These are phyloP conservation scores for Drosophila siamana DNA, from an alignment of 2,888 invertebrate genomes.

Conservation along the genomic window DNA sequence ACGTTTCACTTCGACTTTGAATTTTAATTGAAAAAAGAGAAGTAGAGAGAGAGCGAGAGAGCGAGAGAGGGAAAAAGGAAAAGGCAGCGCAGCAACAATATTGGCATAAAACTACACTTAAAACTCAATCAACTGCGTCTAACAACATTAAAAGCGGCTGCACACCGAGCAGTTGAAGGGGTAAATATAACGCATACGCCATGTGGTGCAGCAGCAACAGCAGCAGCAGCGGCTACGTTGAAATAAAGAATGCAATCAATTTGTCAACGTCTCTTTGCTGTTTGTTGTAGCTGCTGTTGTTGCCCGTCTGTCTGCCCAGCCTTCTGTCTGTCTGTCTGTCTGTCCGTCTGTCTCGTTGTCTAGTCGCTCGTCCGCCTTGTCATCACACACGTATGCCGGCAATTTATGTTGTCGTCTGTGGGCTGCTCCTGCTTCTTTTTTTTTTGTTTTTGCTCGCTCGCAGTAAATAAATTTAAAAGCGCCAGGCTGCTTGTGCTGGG, in stretches of 20 bases:
- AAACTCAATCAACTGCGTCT: constrained; percentile 79
- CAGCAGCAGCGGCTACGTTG: constrained; percentile 50
- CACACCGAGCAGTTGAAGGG: not conserved
- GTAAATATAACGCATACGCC: constrained; percentile 68
- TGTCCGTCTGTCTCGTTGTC: constrained; percentile 36
- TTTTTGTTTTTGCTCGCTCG: no score
- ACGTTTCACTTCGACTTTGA: constrained; percentile 38
- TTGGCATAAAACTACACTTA: constrained; percentile 71
- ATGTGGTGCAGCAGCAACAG: constrained; percentile 71
- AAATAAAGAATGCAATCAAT: constrained; percentile 81
- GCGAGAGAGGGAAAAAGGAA: not conserved
- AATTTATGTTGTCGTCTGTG: constrained; percentile 72
- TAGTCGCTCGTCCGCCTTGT: constrained; percentile 56
- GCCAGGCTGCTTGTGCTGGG: constrained; percentile 42
- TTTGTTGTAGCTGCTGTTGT: constrained; percentile 24
- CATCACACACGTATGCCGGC: constrained; percentile 76
- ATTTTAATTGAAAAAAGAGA: constrained; percentile 71
- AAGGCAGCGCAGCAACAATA: constrained; percentile 44
- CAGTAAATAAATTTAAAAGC: constrained; percentile 77
- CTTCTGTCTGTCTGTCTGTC: constrained; percentile 25
- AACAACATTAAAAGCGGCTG: constrained; percentile 68
- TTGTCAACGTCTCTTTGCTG: constrained; percentile 71
- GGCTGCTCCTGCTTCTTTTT: constrained; percentile 18
- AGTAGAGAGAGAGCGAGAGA: no score
- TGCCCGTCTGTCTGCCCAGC: constrained; percentile 9